phyloP scores from a whole-genome alignment of 2,113 vertebrate species.

The Echinops telfairi region DNA sequence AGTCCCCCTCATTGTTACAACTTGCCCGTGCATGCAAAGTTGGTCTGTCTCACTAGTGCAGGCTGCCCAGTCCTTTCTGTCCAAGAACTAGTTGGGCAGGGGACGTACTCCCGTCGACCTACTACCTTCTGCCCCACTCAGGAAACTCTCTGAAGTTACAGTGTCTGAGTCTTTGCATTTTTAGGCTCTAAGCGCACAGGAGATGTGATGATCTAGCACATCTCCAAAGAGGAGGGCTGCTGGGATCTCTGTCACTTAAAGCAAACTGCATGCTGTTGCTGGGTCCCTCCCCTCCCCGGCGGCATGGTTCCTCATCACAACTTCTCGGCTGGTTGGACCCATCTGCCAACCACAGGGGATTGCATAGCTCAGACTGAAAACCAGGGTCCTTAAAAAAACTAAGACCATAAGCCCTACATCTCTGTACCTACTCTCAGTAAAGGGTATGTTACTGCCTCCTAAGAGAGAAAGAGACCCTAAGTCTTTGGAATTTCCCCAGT shows the following conservation, averaged over 20 bases:
- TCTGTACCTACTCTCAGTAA: neutral
- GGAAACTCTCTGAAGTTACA: neutral
- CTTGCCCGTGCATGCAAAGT: neutral
- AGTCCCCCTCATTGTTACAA: neutral
- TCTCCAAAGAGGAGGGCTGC: neutral
- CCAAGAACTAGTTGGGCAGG: neutral
- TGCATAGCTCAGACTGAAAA: neutral
- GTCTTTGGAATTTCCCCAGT: too few species aligned
- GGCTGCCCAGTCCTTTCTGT: neutral
- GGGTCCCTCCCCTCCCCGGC: neutral
- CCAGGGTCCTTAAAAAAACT: neutral
- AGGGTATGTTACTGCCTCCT: neutral
- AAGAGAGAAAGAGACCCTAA: too few species aligned
- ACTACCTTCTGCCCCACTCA: neutral
- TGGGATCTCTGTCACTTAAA: neutral
- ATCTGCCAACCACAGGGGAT: neutral
- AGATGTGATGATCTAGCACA: neutral
- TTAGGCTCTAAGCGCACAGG: neutral
- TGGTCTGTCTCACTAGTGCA: fast-evolving
- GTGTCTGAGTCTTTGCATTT: neutral
- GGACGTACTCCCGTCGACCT: too few species aligned
- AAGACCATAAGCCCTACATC: fast-evolving
- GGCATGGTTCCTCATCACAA: neutral
- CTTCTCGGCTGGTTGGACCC: neutral
- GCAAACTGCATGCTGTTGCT: neutral